Evolutionary conservation across 2,113 vertebrate species (phyloP).

Genomic region (Macquaria australasica): DNA sequence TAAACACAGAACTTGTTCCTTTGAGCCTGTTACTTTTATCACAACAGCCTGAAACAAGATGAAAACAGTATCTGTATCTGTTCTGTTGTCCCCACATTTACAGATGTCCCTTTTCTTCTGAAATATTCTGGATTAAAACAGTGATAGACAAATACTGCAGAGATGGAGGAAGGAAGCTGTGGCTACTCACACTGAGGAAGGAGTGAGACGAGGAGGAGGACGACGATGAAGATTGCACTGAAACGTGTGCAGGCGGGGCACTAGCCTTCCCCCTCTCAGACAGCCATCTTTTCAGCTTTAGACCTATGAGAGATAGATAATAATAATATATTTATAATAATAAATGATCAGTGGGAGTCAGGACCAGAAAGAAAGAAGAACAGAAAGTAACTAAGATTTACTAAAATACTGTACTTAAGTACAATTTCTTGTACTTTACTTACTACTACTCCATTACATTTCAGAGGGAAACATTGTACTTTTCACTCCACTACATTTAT

Average conservation of each 20-base stretch:
- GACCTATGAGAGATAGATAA: slow-evolving; percentile 52
- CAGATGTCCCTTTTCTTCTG: not conserved
- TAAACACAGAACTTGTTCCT: not conserved
- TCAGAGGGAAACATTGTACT: no score
- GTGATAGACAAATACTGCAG: no score
- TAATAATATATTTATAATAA: no score
- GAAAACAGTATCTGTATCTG: no score
- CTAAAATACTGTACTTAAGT: no score
- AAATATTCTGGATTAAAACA: not conserved
- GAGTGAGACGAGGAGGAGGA: slow-evolving; percentile 71
- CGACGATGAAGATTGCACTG: slow-evolving; percentile 19
- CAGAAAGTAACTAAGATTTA: no score
- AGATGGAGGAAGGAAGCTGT: not conserved
- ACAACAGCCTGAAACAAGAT: not conserved
- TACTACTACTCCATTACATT: no score
- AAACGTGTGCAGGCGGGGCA: not conserved
- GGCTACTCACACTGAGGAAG: slow-evolving; percentile 74
- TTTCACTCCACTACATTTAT: no score
- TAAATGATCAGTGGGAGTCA: not conserved
- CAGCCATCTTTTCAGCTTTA: slow-evolving; percentile 79
- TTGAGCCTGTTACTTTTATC: not conserved
- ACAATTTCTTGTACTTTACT: no score
- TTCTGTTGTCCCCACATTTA: no score
- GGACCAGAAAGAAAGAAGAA: no score
- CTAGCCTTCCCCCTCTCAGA: slow-evolving; percentile 58